Conservation (phyloP, 2,113 vertebrate species). For the Myocastor coypus region DNA sequence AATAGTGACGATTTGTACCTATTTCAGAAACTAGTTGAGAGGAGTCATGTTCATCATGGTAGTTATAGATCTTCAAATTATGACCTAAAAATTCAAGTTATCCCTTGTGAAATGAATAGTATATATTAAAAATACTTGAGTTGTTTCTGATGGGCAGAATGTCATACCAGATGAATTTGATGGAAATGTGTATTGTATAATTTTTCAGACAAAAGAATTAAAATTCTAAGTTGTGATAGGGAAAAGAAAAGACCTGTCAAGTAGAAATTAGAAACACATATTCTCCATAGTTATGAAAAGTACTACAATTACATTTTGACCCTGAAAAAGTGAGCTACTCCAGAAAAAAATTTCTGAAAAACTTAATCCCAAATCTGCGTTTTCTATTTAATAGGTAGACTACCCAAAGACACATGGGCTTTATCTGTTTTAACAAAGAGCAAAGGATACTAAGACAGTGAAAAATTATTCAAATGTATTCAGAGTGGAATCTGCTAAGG, state of each 20-base stretch:
- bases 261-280: slow-evolving; percentile 60
- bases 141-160: slow-evolving; percentile 44
- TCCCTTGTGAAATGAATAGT: slow-evolving; percentile 33
- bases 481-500: neutral
- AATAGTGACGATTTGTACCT: slow-evolving; percentile 63
- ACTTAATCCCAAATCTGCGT: neutral
- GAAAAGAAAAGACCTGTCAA: slow-evolving; percentile 29
- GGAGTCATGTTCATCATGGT: slow-evolving; percentile 52
- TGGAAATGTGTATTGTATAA: slow-evolving; percentile 32
- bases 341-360: slow-evolving; percentile 56
- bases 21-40: slow-evolving; percentile 49
- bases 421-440: slow-evolving; percentile 19
- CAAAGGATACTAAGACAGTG: neutral
- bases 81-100: neutral
- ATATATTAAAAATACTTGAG: slow-evolving; percentile 6
- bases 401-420: neutral
- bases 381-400: slow-evolving; percentile 21
- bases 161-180: slow-evolving; percentile 43
- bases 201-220: slow-evolving; percentile 69
- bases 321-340: slow-evolving; percentile 53
- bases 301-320: slow-evolving; percentile 57
- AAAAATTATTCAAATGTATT: slow-evolving; percentile 51
- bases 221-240: slow-evolving; percentile 58
- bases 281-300: slow-evolving; percentile 63
- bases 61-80: slow-evolving; percentile 60